Base-by-base conservation (phyloP, 2,888 invertebrate genomes). In the Meliscaeva auricollis region DNA sequence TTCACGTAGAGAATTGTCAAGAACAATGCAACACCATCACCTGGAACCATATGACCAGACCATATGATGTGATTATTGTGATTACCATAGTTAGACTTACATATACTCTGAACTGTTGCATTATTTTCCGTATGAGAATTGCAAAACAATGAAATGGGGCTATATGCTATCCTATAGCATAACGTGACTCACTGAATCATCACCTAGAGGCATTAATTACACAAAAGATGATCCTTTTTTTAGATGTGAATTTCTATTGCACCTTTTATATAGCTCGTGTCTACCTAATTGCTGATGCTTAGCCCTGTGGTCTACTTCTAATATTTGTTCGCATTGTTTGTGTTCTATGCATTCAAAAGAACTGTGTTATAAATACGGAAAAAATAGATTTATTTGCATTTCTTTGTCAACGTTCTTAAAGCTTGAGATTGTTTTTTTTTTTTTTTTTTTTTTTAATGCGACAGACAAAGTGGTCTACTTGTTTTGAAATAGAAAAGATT, bases 21-120 rank as follows among this genome's bases (percentile, higher is more conserved):
- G 81, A 81, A 81, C 85, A 76, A 77, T 85, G 81, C 66, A 81
- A 76, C 70, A 79, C 64, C 79, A 75, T 84, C 79, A 80, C 52
- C 75, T 72, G 81, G 76, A 84, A 84, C 79, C 60, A 72, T 68
- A 50, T 69, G 80, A 30, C 69, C 76, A 56, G 80, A 30, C 41
- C 60, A 70, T 74, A 64, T 56, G 76, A 77, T 77, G 52, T 64
- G 81, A 77, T 85, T 15, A 76, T 41, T 38, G 11, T 38, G 54
- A 77, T 73, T 58, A 52, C 72, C 80, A 73, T 73, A 79, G 44
- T 70, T 72, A 66, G 84, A 52, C 64, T 22, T 30, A n/a, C n/a
- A n/a, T n/a, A 52, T 44, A 13, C 32, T 30, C n/a, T n/a, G 1
- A n/a, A 26, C 30, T 38, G 26, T 30, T 22, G 64, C 46, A 54